Evolutionary conservation across 2,888 invertebrate genomes (phyloP).

Genomic region (Pseudanteris insignis): DNA sequence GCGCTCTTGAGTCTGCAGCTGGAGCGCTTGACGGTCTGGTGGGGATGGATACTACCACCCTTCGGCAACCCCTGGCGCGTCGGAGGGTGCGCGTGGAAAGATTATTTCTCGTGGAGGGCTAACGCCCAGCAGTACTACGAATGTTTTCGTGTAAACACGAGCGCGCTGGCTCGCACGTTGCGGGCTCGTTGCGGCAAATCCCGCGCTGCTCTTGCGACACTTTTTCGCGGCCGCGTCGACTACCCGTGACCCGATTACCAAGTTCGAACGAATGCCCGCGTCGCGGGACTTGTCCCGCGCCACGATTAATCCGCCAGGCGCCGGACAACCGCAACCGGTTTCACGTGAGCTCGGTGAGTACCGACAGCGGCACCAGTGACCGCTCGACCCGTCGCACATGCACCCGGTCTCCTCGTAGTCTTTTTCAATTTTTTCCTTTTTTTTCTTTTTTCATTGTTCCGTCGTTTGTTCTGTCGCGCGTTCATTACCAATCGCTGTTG

Average conservation of each 20-base stretch:
- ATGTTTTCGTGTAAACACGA: slow-evolving; percentile 43
- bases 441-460: not conserved
- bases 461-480: too few relatives aligned
- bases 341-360: slow-evolving; percentile 37
- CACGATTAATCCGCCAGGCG: slow-evolving; percentile 5
- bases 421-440: not conserved
- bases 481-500: too few relatives aligned
- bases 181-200: slow-evolving; percentile 26
- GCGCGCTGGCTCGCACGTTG: slow-evolving; percentile 28
- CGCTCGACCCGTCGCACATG: not conserved
- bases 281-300: slow-evolving; percentile 10
- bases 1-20: slow-evolving; percentile 29
- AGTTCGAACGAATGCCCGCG: slow-evolving; percentile 17
- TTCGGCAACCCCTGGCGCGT: slow-evolving; percentile 36
- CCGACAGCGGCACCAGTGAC: not conserved
- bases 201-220: slow-evolving; percentile 23
- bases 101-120: slow-evolving; percentile 41
- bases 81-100: slow-evolving; percentile 49
- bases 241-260: slow-evolving; percentile 24
- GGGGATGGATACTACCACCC: slow-evolving; percentile 35
- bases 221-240: slow-evolving; percentile 16
- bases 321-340: slow-evolving; percentile 3
- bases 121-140: slow-evolving; percentile 44
- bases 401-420: not conserved
- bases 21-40: slow-evolving; percentile 12